Base-by-base conservation (phyloP, 2,888 invertebrate species). In the Trachelus stipa region DNA sequence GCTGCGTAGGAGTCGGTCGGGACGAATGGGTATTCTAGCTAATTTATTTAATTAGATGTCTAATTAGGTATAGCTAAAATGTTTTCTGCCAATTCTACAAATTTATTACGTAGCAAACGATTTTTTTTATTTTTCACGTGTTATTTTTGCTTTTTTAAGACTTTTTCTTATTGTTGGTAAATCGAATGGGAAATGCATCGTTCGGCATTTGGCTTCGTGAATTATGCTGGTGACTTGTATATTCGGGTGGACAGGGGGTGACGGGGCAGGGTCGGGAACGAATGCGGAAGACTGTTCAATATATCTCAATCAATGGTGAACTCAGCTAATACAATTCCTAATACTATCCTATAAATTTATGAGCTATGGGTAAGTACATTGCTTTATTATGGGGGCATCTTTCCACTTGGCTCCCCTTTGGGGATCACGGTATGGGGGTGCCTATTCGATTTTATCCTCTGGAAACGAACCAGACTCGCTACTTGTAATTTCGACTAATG, bases 311-410 rank as follows among this genome's bases (percentile, higher is more conserved):
- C 76, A 76, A 76, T 73, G 74, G 68, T n/a, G 33, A 33, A n/a
- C 34, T 37, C 37, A 37, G 37, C 37, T 37, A 37, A 37, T 37
- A 37, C 68, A 40, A 73, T 79, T 76, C 76, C 76, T 73, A 37
- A 73, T 73, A 68, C 76, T 37, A 73, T 76, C 68, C 79, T 56
- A 79, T 79, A 79, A 79, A 79, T 79, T 73, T 73, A 79, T 74
- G 71, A 71, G 74, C 69, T 78, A 69, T 78, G 75, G 56, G 37
- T 12, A 37, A 37, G 37, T 37, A 37, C 37, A 75, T 71, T 71
- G 78, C 78, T 75, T 78, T 78, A 78, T 78, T 78, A 78, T 75
- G 78, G 75, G 78, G 78, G 78, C 71, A 71, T 74, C 75, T 37
- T 37, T 37, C 37, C 37, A 37, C 37, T 37, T 37, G 69, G 69